Conservation (phyloP, 2,888 invertebrate genomes). For the Conistra vaccinii region DNA sequence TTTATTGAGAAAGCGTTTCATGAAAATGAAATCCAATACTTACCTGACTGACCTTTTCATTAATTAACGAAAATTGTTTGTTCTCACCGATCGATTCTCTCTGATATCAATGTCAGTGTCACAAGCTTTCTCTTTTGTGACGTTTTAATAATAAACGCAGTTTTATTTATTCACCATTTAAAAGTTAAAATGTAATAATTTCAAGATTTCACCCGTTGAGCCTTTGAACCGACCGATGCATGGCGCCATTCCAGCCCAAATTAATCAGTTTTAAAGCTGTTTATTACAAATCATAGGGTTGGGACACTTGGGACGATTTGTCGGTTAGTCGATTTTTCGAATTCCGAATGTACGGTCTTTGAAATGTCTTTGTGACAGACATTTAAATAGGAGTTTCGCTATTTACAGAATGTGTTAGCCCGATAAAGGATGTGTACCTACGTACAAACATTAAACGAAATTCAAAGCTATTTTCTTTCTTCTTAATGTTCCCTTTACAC, state of each 20-base stretch:
- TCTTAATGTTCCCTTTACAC: conserved; percentile 24
- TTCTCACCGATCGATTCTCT: conserved; percentile 23
- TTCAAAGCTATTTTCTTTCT: conserved; percentile 27
- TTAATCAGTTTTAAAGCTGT: conserved; percentile 44
- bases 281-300: conserved; percentile 22
- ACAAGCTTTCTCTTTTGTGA: conserved; percentile 34
- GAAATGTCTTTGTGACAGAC: conserved; percentile 15
- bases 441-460: conserved; percentile 16
- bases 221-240: conserved; percentile 28
- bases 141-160: conserved; percentile 31
- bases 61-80: conserved; percentile 11
- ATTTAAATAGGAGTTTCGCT: conserved; percentile 9
- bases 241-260: conserved; percentile 18
- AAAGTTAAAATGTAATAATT: conserved; percentile 35
- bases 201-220: conserved; percentile 45
- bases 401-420: not conserved
- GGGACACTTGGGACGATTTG: conserved; percentile 8
- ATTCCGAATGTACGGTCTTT: conserved; percentile 4
- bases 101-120: conserved; percentile 21
- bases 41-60: conserved; percentile 25
- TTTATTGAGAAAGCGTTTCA: conserved; percentile 18
- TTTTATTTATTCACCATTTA: conserved; percentile 32
- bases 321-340: conserved; percentile 13
- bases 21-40: conserved; percentile 19
- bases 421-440: conserved; percentile 7